Evolutionary conservation across 2,797 vertebrate genomes (phyloP), one percentile per base, ranked within the genome.

Genomic region (Tiaroga cobitis): DNA sequence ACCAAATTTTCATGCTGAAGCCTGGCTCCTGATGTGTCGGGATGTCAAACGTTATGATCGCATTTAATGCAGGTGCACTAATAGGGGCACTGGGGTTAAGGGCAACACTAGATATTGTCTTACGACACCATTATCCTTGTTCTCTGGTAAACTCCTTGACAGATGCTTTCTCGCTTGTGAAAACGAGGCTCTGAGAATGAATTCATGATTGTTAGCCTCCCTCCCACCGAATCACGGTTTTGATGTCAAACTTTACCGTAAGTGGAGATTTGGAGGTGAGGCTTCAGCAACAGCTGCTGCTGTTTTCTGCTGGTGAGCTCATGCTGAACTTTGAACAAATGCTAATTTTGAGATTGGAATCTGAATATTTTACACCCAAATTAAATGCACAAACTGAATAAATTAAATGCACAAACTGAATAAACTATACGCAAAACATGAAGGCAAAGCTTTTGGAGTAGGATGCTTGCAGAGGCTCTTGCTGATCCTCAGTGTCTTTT

Each of bases 1-100:
- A 88, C 82, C 72, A 89, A 89, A 89, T 92, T 91, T 91, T 73
- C 87, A 89, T 82, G 88, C 83, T 75, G 81, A 85, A 80, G 41
- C 43, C 49, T 80, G 41, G 85, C 65, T 61, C 59, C 41, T 29
- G 39, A 86, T 29, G 59, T 29, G 37, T 54, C 4, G 9, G 24
- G 59, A 69, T 61, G 59, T 79, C 26, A 61, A 83, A 56, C 18
- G 43, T 74, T 61, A 78, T 68, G 46, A 80, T 77, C 21, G 26
- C 3, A 3, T 56, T 79, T 68, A 65, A 51, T 82, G 86, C 80
- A 78, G 87, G 79, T 69, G 63, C 39, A 80, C 41, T 69, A 13
- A 70, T 75, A 72, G 9, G 21, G 63, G 59, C 39, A 16, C 41
- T 78, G 19, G 65, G 61, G 49, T 75, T 74, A 77, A 86, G 74